These are phyloP conservation scores for Cephalopterus ornatus DNA, from an alignment of 2,113 vertebrate genomes.

Conservation along the genomic window DNA sequence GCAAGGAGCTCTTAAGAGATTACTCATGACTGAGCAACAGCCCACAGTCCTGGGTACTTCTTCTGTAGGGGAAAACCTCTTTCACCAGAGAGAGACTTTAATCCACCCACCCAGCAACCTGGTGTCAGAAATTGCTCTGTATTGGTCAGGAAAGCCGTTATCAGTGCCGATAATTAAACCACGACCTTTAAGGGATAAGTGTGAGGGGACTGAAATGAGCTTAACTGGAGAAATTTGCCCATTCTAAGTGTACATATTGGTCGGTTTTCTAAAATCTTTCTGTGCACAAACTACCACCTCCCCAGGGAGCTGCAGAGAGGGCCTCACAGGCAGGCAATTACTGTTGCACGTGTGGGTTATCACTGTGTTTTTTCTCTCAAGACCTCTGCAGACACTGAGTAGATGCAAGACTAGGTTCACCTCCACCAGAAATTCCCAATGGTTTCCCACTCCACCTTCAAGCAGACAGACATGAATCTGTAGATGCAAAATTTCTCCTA, in stretches of 20 bases:
- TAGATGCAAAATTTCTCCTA: background rate
- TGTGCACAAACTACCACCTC: background rate
- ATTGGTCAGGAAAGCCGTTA: background rate
- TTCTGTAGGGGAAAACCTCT: background rate
- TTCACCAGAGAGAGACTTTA: background rate
- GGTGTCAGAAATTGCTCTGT: background rate
- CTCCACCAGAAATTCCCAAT: background rate
- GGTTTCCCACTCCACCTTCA: background rate
- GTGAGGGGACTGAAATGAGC: background rate
- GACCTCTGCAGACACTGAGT: background rate
- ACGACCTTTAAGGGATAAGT: background rate
- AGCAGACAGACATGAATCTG: accelerated
- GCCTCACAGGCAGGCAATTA: background rate
- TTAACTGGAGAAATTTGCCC: background rate
- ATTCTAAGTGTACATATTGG: background rate
- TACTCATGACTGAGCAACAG: background rate
- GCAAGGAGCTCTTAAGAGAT: background rate
- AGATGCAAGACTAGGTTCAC: accelerated
- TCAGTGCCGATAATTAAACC: background rate
- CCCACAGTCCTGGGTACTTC: background rate
- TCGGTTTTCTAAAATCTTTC: background rate
- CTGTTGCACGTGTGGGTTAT: background rate
- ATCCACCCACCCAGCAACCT: background rate
- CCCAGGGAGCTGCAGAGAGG: background rate
- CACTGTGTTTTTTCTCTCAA: background rate